Conservation (phyloP, 2,113 vertebrate genomes). For the Anser brachyrhynchus region DNA sequence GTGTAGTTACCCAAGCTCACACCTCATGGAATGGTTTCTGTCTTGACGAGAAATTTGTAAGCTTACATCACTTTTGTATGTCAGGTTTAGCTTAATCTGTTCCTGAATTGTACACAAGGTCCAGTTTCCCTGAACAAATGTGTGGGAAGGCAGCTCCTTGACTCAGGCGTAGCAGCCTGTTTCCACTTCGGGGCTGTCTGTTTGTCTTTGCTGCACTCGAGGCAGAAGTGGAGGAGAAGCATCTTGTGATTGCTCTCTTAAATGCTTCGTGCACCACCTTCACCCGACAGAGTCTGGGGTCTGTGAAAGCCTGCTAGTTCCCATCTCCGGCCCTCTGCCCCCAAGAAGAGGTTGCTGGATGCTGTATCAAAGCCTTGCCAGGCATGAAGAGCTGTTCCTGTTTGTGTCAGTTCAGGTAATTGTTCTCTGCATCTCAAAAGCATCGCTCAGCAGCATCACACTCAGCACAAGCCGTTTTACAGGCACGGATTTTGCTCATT, state of each 20-base stretch:
- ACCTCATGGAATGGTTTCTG: background rate
- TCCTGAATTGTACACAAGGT: background rate
- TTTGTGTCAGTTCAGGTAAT: constrained; percentile 3
- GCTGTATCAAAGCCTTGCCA: background rate
- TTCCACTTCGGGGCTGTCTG: background rate
- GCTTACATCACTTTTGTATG: background rate
- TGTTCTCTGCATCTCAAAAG: constrained; percentile 19
- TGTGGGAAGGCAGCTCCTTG: background rate
- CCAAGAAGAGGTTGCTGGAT: background rate
- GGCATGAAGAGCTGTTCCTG: background rate
- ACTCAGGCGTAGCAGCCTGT: background rate
- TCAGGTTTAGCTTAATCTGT: background rate
- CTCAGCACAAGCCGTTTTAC: background rate
- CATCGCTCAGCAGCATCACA: background rate
- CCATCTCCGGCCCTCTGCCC: background rate
- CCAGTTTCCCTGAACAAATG: background rate
- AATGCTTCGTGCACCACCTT: background rate
- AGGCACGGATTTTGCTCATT: background rate
- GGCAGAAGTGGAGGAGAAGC: background rate
- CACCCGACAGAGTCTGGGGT: background rate
- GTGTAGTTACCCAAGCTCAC: background rate
- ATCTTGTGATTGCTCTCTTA: background rate
- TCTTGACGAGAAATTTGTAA: background rate
- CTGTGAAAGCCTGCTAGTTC: background rate
- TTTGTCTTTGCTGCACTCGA: background rate